Evolutionary conservation across 2,797 vertebrate genomes (phyloP).

Genomic region (Sebastes trivittatus): DNA sequence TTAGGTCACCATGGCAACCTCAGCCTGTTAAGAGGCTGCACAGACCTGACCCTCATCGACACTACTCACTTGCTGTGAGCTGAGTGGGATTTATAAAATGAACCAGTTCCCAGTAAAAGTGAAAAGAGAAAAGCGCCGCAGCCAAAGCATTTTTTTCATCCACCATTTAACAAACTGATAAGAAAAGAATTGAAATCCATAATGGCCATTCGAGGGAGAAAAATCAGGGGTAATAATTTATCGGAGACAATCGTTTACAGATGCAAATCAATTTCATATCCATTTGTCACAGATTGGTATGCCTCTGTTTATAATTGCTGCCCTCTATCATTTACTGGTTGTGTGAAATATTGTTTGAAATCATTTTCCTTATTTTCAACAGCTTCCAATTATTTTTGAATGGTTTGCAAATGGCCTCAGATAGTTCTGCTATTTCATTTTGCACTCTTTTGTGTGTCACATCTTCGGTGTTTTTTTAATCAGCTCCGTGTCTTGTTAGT

Average conservation of each 20-base stretch:
- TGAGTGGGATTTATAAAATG: slow-evolving; percentile 32
- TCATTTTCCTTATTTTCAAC: slow-evolving; percentile 34
- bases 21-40: slow-evolving; percentile 25
- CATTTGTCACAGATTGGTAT: slow-evolving; percentile 42
- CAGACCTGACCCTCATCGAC: slow-evolving; percentile 38
- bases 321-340: slow-evolving; percentile 11
- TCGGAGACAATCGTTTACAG: slow-evolving; percentile 30
- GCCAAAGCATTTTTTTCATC: not conserved
- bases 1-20: slow-evolving; percentile 63
- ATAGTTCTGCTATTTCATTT: slow-evolving; percentile 24
- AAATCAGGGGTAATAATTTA: slow-evolving; percentile 38
- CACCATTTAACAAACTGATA: slow-evolving; percentile 19
- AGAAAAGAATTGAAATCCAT: slow-evolving; percentile 30
- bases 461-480: not conserved
- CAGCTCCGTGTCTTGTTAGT: not conserved
- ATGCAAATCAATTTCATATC: slow-evolving; percentile 58
- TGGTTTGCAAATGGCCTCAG: slow-evolving; percentile 27
- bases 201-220: not conserved
- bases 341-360: slow-evolving; percentile 42
- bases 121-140: not conserved
- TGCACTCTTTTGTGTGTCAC: not conserved
- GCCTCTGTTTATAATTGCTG: slow-evolving; percentile 38
- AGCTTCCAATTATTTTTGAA: slow-evolving; percentile 45
- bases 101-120: not conserved
- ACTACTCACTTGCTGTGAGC: slow-evolving; percentile 15